Conservation (phyloP, 2,113 vertebrate species). For the Sitta europaea region DNA sequence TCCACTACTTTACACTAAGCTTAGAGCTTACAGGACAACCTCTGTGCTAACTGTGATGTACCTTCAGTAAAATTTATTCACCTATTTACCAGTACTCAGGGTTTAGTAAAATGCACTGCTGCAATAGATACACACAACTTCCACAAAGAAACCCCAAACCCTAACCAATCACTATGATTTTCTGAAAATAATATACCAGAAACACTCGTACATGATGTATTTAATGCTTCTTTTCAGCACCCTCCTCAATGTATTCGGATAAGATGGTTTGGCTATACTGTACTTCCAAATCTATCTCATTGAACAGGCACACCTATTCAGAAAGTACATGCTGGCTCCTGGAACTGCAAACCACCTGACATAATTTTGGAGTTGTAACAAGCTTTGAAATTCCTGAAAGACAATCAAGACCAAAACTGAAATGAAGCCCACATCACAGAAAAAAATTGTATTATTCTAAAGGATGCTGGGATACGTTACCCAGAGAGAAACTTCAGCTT, state of each 20-base stretch:
- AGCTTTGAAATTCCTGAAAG: not conserved
- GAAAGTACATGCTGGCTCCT: conserved; percentile 9
- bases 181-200: conserved; percentile 66
- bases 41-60: not conserved
- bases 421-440: not conserved
- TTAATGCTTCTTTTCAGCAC: conserved; percentile 54
- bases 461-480: not conserved
- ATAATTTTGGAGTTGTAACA: not conserved
- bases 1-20: not conserved
- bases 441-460: not conserved
- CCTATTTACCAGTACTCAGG: not conserved
- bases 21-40: not conserved
- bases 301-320: not conserved
- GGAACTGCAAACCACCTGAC: conserved; percentile 27
- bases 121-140: not conserved
- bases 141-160: not conserved
- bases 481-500: not conserved
- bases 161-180: not conserved
- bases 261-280: not conserved
- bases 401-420: not conserved
- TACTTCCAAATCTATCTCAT: conserved; percentile 40
- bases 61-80: not conserved
- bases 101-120: not conserved
- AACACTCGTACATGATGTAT: conserved; percentile 31
- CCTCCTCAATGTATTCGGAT: conserved; percentile 10